These are phyloP conservation scores for Nephrotoma appendiculata DNA, from an alignment of 2,888 invertebrate species.

Conservation along the genomic window DNA sequence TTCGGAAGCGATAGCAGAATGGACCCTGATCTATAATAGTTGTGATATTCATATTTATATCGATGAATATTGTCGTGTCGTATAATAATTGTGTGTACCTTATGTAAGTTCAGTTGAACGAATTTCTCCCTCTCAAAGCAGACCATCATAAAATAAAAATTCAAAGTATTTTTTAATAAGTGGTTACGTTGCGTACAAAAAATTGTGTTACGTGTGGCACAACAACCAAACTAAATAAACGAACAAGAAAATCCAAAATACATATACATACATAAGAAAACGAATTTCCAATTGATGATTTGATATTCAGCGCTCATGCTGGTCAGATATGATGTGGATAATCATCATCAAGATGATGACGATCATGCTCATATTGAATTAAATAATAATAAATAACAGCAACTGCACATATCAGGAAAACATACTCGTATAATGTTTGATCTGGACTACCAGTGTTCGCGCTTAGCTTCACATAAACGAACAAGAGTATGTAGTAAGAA, in stretches of 20 bases:
- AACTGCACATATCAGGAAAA: too few species aligned
- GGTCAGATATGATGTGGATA: neutral
- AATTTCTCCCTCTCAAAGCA: too few species aligned
- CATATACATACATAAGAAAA: neutral
- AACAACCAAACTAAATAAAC: neutral
- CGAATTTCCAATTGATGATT: neutral
- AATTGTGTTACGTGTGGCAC: neutral
- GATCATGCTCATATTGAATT: neutral
- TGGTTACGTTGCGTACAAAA: neutral
- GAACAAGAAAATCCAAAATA: neutral
- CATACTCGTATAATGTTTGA: neutral
- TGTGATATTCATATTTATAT: too few species aligned
- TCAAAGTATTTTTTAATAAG: neutral
- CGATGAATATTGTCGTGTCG: too few species aligned
- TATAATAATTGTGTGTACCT: too few species aligned
- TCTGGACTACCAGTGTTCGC: neutral
- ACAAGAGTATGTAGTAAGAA: neutral
- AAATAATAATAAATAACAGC: neutral
- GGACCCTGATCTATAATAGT: too few species aligned
- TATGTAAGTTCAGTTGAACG: too few species aligned
- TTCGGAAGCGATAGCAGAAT: too few species aligned
- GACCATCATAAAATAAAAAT: too few species aligned
- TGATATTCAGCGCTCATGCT: neutral
- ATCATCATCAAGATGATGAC: neutral
- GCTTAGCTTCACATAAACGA: neutral